phyloP scores from a whole-genome alignment of 2,797 vertebrate species.

The Tragelaphus eurycerus region DNA sequence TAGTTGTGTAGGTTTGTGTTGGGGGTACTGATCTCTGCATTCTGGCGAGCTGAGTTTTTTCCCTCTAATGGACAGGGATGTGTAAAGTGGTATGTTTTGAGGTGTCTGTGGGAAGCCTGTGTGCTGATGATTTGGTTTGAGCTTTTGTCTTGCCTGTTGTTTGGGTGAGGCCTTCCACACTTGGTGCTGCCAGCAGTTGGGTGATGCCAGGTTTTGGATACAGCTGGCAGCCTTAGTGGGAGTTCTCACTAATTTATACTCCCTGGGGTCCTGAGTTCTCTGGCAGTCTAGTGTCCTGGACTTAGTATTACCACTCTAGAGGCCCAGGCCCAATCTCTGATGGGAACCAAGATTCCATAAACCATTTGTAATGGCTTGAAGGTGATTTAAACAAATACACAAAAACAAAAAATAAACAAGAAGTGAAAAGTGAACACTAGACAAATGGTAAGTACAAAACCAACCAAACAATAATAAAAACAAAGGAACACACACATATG shows the following conservation, averaged over 20 bases:
- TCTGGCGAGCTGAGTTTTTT: background rate
- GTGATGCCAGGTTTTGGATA: background rate
- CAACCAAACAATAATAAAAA: background rate
- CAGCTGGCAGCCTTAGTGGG: background rate
- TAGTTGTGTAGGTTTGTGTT: background rate
- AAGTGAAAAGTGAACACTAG: background rate
- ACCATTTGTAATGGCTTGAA: background rate
- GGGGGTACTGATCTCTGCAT: background rate
- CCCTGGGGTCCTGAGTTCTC: background rate
- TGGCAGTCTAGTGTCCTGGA: background rate
- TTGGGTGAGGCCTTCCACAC: background rate
- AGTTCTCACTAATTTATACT: background rate
- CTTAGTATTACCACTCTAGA: background rate
- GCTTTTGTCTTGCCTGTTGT: background rate
- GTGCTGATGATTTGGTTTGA: background rate
- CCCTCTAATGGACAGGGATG: background rate
- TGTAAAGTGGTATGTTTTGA: background rate
- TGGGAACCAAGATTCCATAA: background rate
- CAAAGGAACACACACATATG: background rate
- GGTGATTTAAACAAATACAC: background rate
- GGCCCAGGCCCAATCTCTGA: background rate
- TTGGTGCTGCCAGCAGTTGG: background rate
- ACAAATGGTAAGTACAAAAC: background rate
- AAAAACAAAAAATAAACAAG: background rate
- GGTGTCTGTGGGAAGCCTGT: background rate